Evolutionary conservation across 2,888 invertebrate species (phyloP).

Genomic region (Rhyacophila evoluta): DNA sequence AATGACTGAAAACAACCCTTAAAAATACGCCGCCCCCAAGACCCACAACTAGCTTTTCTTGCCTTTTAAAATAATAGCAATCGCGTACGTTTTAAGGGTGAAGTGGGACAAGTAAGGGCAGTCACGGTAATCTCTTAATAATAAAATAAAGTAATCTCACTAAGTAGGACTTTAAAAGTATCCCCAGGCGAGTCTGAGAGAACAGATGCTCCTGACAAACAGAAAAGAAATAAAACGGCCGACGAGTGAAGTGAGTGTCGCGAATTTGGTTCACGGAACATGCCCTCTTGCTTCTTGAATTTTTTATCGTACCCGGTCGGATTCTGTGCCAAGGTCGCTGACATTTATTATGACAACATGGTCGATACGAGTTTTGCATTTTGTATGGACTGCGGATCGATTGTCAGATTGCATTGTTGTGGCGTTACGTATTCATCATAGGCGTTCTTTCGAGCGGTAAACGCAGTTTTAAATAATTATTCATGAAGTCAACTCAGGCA

Average conservation of each 20-base stretch:
- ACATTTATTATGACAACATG: conserved; percentile 12
- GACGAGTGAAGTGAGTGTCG: background rate
- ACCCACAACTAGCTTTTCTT: background rate
- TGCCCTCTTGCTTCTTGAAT: background rate
- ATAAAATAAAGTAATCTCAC: conserved; percentile 19
- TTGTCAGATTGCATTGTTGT: background rate
- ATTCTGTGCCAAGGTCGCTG: conserved; percentile 22
- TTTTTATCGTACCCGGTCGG: background rate
- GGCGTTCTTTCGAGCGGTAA: too few species aligned
- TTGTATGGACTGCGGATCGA: background rate
- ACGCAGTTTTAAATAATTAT: too few species aligned
- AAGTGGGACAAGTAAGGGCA: conserved; percentile 22
- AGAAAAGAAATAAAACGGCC: background rate
- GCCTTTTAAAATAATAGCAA: conserved; percentile 15
- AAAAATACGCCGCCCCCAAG: background rate
- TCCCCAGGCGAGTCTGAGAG: background rate
- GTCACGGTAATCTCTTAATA: conserved; percentile 18
- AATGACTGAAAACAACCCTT: background rate
- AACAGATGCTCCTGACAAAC: conserved; percentile 22
- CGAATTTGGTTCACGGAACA: conserved; percentile 9
- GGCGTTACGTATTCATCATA: too few species aligned
- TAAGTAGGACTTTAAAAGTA: conserved; percentile 22
- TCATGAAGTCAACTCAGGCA: too few species aligned
- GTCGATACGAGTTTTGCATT: background rate
- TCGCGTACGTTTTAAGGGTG: conserved; percentile 6